These are phyloP conservation scores for Ictalurus punctatus DNA, from an alignment of 2,113 vertebrate species.

Conservation along the genomic window DNA sequence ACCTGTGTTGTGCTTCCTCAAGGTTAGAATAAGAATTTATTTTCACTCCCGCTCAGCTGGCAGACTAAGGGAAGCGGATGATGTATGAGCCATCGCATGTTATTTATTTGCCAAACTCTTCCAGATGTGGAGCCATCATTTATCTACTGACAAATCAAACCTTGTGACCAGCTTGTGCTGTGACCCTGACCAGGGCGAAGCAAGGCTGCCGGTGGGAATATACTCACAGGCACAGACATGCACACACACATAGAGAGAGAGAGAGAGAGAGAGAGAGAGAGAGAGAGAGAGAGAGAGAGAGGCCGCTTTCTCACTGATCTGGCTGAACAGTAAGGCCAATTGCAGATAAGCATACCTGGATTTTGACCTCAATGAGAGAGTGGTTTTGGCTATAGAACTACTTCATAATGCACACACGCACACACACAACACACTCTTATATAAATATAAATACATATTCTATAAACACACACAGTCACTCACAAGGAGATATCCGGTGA, in stretches of 20 bases:
- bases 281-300: neutral
- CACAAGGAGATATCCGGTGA: neutral
- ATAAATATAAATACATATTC: neutral
- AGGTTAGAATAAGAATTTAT: conserved; percentile 89
- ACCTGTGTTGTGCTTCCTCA: conserved; percentile 75
- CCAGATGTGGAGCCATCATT: conserved; percentile 91
- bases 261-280: neutral
- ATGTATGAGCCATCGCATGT: conserved; percentile 86
- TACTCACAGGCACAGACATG: conserved; percentile 27
- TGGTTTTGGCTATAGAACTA: neutral
- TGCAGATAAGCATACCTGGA: conserved; percentile 5
- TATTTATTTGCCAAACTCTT: conserved; percentile 92
- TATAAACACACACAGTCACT: neutral
- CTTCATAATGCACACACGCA: neutral
- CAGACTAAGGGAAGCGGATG: conserved; percentile 84
- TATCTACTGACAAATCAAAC: conserved; percentile 89
- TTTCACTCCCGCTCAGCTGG: conserved; percentile 77
- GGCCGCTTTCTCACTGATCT: conserved; percentile 14
- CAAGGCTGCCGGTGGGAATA: conserved; percentile 36
- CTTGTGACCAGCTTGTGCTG: conserved; percentile 79
- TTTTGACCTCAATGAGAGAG: conserved; percentile 29
- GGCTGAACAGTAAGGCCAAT: conserved; percentile 5
- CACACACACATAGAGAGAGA: conserved; percentile 8
- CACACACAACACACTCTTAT: neutral
- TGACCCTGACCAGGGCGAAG: conserved; percentile 69